Base-by-base conservation (phyloP, 2,888 invertebrate genomes). In the Leptura quadrifasciata region DNA sequence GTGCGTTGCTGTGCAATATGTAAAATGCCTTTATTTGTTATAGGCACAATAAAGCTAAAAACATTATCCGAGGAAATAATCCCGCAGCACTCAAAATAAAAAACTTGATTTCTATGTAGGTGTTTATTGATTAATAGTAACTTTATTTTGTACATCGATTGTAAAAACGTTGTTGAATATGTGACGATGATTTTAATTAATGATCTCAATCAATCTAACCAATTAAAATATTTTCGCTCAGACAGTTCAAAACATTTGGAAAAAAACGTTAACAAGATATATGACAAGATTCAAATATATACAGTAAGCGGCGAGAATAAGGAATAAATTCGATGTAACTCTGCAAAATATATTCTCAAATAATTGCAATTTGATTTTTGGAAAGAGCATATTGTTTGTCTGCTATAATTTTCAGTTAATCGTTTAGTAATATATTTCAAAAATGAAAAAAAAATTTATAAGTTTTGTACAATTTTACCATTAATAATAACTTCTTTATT, bases 131-230 rank as follows among this genome's bases (percentile, higher is more conserved):
- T 69, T 69, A 69, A 69, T 69, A 35, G 12, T 39, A 69, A 31
- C 58, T 58, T 21, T 58, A 57, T 21, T 68, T 55, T 20, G 27
- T 21, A 58, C 58, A 35, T 58, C 35, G 35, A 39, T 58, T 39
- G 35, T 69, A 57, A 69, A 69, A 69, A 69, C 31, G 69, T 58
- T 35, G 58, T 69, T 69, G 47, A 69, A 69, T 69, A 60, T 31
- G 69, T 58, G 58, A 47, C 35, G 35, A 69, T 58, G 35, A 69
- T 18, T 58, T 69, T 58, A 69, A 69, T 69, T 69, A 69, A 69
- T 69, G 35, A n/a, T 58, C 58, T 69, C 54, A 17, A 68, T 68
- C 39, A 47, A 58, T 69, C 39, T 35, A 58, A 27, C n/a, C 39
- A 69, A 31, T 69, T 69, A 58, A 57, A 69, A 39, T 18, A 58